Evolutionary conservation across 2,113 vertebrate species (phyloP), one percentile per base, ranked within the genome.

Genomic region (Callionymus lyra): DNA sequence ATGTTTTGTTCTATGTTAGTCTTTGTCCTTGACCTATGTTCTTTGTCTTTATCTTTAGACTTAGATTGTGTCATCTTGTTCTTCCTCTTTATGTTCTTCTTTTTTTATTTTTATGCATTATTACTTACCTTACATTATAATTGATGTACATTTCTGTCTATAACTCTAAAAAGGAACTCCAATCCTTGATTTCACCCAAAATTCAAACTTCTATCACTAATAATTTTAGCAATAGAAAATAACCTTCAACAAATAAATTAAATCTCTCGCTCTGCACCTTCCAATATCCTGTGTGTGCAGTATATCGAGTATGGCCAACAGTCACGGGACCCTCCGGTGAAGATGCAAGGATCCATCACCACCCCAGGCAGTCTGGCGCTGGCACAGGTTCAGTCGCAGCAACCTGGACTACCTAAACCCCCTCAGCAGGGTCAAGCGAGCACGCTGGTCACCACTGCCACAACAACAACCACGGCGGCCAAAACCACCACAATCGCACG

Each of bases 241-340:
- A 17, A n/a, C n/a, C n/a, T n/a, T 16, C 43, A 53, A 45, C 60
- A 65, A 59, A 60, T 73, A 56, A 58, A 63, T 78, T 65, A 74
- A 82, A 63, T 79, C 54, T 70, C 41, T 48, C 68, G 52, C 66
- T 74, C 68, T 80, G 71, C 52, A 42, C 61, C 63, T 74, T 72
- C 42, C 27, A 68, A 70, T 72, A 74, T 82, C 74, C 67, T 83
- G 71, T 87, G 80, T 47, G 77, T 81, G 47, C 61, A 99, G 95
- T 99, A 99, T 84, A 96, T 99, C 13, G 94, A 98, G 70, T 99
- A 99, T 34, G 95, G 94, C 68, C 95, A 99, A 72, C 95, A 99
- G 66, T 99, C 95, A 61, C 86, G 95, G 87, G 95, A 99, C 61
- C 95, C 95, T 84, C 95, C 95, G 60, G 95, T 96, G 82, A 99